These are phyloP conservation scores for Drosophila putrida DNA, from an alignment of 2,888 invertebrate genomes.

Conservation along the genomic window DNA sequence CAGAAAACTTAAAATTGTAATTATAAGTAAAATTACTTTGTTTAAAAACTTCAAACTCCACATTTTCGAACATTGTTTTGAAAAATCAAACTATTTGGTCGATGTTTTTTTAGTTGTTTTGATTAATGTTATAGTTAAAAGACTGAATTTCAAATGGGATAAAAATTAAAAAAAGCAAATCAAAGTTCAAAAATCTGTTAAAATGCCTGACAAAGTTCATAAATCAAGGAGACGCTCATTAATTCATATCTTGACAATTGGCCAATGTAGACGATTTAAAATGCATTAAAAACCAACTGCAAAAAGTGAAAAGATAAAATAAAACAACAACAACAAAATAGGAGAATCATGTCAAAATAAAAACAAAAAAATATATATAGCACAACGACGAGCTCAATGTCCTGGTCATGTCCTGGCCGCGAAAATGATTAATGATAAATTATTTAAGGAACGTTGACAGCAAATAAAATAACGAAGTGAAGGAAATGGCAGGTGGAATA, in stretches of 20 bases:
- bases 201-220: constrained; percentile 44
- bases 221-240: constrained; percentile 69
- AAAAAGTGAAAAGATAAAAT: constrained; percentile 6
- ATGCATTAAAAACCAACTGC: constrained; percentile 61
- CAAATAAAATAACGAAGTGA: constrained; percentile 41
- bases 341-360: constrained; percentile 32
- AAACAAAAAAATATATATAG: constrained; percentile 19
- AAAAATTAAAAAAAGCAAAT: constrained; percentile 11
- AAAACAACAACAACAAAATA: constrained; percentile 22
- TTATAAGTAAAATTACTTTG: no score
- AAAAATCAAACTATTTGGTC: neutral
- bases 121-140: constrained; percentile 47
- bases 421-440: constrained; percentile 77
- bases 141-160: constrained; percentile 37
- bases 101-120: constrained; percentile 9
- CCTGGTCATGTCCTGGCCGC: constrained; percentile 48
- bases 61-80: no score
- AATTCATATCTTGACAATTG: constrained; percentile 76
- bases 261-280: constrained; percentile 75
- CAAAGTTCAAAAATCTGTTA: constrained; percentile 9
- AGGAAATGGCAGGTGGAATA: constrained; percentile 49
- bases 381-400: constrained; percentile 28
- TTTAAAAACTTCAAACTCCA: no score
- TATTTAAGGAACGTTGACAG: constrained; percentile 74
- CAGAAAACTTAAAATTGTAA: no score